Conservation (phyloP, 2,113 vertebrate species). For the Trochalopteron elliotii region DNA sequence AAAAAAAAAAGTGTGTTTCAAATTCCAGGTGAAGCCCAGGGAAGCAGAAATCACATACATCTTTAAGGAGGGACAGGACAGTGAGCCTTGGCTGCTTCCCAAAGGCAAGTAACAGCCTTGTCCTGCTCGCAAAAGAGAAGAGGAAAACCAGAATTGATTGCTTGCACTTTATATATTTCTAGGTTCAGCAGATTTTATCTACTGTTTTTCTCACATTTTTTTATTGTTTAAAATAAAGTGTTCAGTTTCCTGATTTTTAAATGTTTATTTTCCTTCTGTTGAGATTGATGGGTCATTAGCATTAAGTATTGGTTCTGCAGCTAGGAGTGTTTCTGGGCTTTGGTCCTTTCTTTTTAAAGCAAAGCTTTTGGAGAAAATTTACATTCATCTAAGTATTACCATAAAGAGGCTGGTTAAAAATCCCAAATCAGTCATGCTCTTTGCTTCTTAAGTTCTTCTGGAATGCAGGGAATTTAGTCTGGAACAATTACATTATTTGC, state of each 20-base stretch:
- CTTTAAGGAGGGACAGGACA: background rate
- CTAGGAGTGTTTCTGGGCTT: background rate
- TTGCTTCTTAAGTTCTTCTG: slow-evolving; percentile 13
- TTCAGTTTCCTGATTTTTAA: background rate
- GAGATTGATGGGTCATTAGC: background rate
- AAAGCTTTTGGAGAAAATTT: slow-evolving; percentile 30
- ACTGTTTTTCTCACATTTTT: background rate
- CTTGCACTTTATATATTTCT: background rate
- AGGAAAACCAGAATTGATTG: background rate
- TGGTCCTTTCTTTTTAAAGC: background rate
- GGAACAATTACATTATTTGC: slow-evolving; percentile 35
- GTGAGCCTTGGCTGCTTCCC: background rate
- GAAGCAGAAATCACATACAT: background rate
- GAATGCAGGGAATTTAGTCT: slow-evolving; percentile 38
- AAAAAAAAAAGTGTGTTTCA: background rate
- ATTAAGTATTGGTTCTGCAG: background rate
- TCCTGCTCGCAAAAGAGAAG: background rate
- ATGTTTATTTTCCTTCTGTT: background rate
- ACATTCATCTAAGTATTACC: slow-evolving; percentile 10
- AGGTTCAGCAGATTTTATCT: background rate
- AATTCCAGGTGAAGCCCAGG: background rate
- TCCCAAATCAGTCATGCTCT: slow-evolving; percentile 29
- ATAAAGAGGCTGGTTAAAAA: slow-evolving; percentile 19
- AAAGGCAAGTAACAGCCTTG: background rate
- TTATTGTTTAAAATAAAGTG: background rate